A percentile compares a stretch with the other conserved stretches of the same genome.
Evolutionary conservation across 2,888 invertebrate genomes (phyloP).

Genomic region (Ectemnius cavifrons): DNA sequence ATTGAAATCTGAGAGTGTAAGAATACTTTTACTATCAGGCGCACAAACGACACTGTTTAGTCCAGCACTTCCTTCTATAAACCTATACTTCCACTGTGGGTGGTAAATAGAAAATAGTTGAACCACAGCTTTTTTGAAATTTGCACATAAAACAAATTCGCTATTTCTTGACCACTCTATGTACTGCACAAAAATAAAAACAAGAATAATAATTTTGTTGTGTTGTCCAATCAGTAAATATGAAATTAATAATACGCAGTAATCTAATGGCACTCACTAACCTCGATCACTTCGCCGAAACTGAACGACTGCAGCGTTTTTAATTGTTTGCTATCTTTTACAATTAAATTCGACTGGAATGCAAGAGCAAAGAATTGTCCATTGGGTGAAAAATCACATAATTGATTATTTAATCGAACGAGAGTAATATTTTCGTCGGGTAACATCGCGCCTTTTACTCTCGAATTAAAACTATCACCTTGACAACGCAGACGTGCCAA

Average conservation of each 20-base stretch:
- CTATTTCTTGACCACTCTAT: slow-evolving; percentile 76
- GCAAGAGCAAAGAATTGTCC: slow-evolving; percentile 67
- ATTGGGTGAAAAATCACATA: slow-evolving; percentile 67
- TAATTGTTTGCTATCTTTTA: slow-evolving; percentile 62
- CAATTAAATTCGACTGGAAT: slow-evolving; percentile 66
- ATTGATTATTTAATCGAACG: slow-evolving; percentile 51
- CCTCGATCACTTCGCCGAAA: slow-evolving; percentile 72
- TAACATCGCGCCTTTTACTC: slow-evolving; percentile 31
- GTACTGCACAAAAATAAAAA: slow-evolving; percentile 55
- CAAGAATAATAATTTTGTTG: slow-evolving; percentile 16
- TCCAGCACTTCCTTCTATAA: slow-evolving; percentile 80
- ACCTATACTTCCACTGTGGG: slow-evolving; percentile 80
- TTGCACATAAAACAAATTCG: slow-evolving; percentile 72
- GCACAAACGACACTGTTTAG: slow-evolving; percentile 79
- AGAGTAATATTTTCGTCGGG: slow-evolving; percentile 29
- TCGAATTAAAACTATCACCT: background rate
- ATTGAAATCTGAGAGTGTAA: slow-evolving; percentile 79
- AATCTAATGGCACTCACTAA: slow-evolving; percentile 55
- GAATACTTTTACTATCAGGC: slow-evolving; percentile 79
- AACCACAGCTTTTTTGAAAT: slow-evolving; percentile 67
- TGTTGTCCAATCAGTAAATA: background rate
- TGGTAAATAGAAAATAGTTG: slow-evolving; percentile 79
- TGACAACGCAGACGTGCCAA: slow-evolving; percentile 21
- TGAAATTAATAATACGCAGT: slow-evolving; percentile 1
- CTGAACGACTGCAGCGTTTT: slow-evolving; percentile 61